Evolutionary conservation across 2,888 invertebrate genomes (phyloP), one percentile per base, ranked within the genome.

Genomic region (Phytoseiulus persimilis): DNA sequence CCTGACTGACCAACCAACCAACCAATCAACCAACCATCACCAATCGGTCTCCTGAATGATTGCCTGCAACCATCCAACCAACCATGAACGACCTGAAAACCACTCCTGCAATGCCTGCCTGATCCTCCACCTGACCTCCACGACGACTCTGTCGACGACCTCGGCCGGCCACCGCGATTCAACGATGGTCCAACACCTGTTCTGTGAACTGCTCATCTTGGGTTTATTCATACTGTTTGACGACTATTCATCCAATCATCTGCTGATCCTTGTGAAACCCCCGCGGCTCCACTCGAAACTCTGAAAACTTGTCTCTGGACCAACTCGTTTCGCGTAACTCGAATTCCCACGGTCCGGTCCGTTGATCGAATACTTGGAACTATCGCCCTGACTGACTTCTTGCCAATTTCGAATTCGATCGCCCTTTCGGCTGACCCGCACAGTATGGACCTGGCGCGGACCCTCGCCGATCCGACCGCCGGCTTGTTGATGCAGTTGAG

Each of bases 401-500:
- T 18, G 23, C 18, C 28, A 23, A 14, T 11, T 2, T 65, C 65
- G 65, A 23, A 65, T 23, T 65, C 28, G 65, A 28, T 18, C 28
- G 65, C 18, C 18, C 65, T 28, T 65, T 14, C 18, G 65, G 65
- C 28, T 65, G 65, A 65, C 65, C 65, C 83, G n/a, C 33, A 45
- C 87, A 87, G 87, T 33, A 87, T 87, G 87, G 87, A 87, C 32
- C 33, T 87, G 33, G 87, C 87, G 45, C 87, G 87, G 33, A 87
- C 87, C 18, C 45, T 87, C 39, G 87, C 87, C n/a, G 87, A 87
- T 33, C 87, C 87, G 1, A 87, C 87, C 39, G 87, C 87, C 33
- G 87, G 87, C 5, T 39, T 87, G n/a, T 45, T 87, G n/a, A 87
- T 87, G 87, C 87, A 87, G 32, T 87, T 87, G 87, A 87, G 87